A percentile compares a stretch with the other conserved stretches of the same genome.
Evolutionary conservation across 1,140 invertebrate species (phyloP).

Genomic region (Geopemphigus sp.): DNA sequence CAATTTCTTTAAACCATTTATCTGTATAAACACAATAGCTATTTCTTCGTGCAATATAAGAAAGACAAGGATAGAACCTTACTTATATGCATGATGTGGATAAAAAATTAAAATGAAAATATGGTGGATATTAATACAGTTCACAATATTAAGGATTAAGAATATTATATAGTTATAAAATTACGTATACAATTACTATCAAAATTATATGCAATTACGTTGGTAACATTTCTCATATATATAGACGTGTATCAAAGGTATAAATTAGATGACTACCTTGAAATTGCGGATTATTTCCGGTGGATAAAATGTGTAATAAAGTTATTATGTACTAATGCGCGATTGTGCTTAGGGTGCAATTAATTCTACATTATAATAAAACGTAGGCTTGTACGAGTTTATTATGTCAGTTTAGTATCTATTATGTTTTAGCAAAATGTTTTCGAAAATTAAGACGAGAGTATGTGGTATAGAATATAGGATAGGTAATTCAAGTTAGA

Average conservation of each 20-base stretch:
- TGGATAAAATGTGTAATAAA: not conserved
- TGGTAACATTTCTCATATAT: not conserved
- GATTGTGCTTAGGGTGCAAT: not conserved
- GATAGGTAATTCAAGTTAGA: too few species aligned
- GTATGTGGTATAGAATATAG: too few species aligned
- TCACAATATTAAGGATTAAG: not conserved
- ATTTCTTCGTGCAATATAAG: not conserved
- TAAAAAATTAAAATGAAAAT: not conserved
- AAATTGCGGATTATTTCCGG: slow-evolving; percentile 26
- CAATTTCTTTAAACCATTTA: too few species aligned
- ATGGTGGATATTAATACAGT: not conserved
- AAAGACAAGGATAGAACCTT: not conserved
- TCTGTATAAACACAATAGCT: not conserved
- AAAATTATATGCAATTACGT: slow-evolving; percentile 20
- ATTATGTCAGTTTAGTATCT: too few species aligned
- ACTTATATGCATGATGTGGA: not conserved
- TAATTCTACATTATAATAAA: not conserved
- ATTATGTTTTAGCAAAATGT: too few species aligned
- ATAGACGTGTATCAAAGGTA: slow-evolving; percentile 25
- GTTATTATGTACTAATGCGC: not conserved
- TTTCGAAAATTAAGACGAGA: too few species aligned
- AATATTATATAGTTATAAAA: not conserved
- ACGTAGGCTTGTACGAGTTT: too few species aligned
- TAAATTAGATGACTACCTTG: slow-evolving; percentile 29
- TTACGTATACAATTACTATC: not conserved